Evolutionary conservation across 2,888 invertebrate genomes (phyloP).

Genomic region (Magallana nippona): DNA sequence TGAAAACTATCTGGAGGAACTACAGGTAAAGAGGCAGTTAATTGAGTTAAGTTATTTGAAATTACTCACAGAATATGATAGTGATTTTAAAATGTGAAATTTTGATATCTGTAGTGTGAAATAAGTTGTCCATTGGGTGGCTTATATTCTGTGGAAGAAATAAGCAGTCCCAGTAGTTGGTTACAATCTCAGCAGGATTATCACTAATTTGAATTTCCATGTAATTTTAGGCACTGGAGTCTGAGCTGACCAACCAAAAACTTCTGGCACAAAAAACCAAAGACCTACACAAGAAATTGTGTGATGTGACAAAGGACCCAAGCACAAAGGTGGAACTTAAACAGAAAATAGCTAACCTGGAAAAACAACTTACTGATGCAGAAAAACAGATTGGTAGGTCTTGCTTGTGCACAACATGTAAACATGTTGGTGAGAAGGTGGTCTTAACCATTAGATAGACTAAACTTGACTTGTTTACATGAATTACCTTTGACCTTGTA

Average conservation of each 20-base stretch:
- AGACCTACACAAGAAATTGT: constrained; percentile 89
- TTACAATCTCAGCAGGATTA: background rate
- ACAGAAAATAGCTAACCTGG: constrained; percentile 91
- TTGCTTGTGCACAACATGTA: no score
- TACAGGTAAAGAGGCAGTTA: constrained; percentile 83
- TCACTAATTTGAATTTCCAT: background rate
- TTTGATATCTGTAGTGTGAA: no score
- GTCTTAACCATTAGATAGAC: background rate
- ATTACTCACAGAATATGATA: no score
- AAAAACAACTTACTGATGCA: constrained; percentile 91
- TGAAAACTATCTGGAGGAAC: constrained; percentile 91
- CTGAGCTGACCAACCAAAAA: constrained; percentile 62
- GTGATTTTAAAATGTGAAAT: no score
- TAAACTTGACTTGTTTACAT: background rate
- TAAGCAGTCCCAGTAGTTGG: background rate
- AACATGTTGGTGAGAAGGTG: no score
- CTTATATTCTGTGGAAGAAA: no score
- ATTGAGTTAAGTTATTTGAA: no score
- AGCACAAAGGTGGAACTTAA: constrained; percentile 94
- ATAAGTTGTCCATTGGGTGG: no score
- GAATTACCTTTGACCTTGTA: constrained; percentile 7
- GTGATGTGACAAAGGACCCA: constrained; percentile 92
- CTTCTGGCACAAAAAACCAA: constrained; percentile 70
- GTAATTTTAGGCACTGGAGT: constrained; percentile 62
- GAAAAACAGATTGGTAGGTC: constrained; percentile 81